A percentile compares a stretch with the other conserved stretches of the same genome.
Evolutionary conservation across 2,113 vertebrate species (phyloP).

Genomic region (Erinaceus europaeus): DNA sequence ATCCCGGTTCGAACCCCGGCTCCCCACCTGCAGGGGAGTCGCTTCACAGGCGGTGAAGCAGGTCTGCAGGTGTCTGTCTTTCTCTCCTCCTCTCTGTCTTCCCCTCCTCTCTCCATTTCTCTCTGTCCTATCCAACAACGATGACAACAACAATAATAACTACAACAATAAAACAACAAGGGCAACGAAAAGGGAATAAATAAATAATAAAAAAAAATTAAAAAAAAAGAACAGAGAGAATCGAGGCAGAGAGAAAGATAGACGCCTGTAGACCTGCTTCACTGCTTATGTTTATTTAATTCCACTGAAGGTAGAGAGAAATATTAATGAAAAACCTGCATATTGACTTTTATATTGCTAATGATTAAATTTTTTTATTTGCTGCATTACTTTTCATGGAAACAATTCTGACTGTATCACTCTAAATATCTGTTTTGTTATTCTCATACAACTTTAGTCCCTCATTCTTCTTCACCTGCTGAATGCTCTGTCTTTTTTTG

Average conservation of each 20-base stretch:
- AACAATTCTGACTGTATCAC: not conserved
- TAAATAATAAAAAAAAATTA: no score
- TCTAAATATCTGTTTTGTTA: not conserved
- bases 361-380: constrained; percentile 26
- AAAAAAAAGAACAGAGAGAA: not conserved
- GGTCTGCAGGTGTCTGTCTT: no score
- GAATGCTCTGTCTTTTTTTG: not conserved
- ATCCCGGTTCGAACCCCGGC: no score
- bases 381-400: not conserved
- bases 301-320: not conserved
- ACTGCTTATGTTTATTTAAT: constrained; percentile 6
- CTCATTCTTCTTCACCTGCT: not conserved
- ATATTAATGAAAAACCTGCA: constrained; percentile 18
- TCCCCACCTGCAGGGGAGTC: no score
- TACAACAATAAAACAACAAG: no score
- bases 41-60: no score
- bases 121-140: no score
- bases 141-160: no score
- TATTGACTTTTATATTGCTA: not conserved
- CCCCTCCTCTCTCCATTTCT: no score
- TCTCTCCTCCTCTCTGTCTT: no score
- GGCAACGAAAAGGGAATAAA: no score
- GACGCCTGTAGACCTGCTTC: not conserved
- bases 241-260: not conserved
- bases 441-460: not conserved